Evolutionary conservation across 2,888 invertebrate species (phyloP).

Genomic region (Xestia rhomboidea): DNA sequence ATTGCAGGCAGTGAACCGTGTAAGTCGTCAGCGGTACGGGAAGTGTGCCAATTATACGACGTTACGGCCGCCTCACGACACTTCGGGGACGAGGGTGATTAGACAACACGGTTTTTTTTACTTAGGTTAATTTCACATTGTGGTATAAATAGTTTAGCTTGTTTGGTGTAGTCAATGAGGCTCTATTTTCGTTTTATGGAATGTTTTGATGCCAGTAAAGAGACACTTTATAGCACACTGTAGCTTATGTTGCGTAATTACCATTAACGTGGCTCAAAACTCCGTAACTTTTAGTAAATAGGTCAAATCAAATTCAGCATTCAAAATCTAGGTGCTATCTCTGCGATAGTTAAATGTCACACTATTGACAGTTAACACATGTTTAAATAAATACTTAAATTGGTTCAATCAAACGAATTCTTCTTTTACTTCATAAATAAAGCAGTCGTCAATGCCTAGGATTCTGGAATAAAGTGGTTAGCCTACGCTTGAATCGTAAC

Average conservation of each 20-base stretch:
- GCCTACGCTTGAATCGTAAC: constrained; percentile 7
- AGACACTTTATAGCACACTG: neutral
- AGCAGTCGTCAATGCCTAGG: neutral
- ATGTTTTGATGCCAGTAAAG: neutral
- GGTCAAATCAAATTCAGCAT: too few relatives aligned
- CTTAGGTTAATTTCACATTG: constrained; percentile 28
- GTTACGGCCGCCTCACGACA: constrained; percentile 69
- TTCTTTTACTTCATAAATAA: constrained; percentile 8
- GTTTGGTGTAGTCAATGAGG: neutral
- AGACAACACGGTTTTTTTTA: constrained; percentile 66
- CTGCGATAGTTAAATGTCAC: neutral
- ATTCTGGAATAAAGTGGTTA: constrained; percentile 4
- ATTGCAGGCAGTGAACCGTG: constrained; percentile 69
- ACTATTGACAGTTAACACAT: neutral
- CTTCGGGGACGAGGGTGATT: constrained; percentile 68
- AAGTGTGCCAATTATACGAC: constrained; percentile 78
- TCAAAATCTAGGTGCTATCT: neutral
- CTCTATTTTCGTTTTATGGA: neutral
- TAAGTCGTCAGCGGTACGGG: constrained; percentile 73
- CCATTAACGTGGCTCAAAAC: neutral
- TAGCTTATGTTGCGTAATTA: neutral
- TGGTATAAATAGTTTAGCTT: constrained; percentile 7
- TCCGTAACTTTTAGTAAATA: neutral
- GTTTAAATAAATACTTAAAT: neutral
- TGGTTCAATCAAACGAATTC: neutral